Evolutionary conservation across 2,888 invertebrate species (phyloP).

Genomic region (Girardia tigrina): DNA sequence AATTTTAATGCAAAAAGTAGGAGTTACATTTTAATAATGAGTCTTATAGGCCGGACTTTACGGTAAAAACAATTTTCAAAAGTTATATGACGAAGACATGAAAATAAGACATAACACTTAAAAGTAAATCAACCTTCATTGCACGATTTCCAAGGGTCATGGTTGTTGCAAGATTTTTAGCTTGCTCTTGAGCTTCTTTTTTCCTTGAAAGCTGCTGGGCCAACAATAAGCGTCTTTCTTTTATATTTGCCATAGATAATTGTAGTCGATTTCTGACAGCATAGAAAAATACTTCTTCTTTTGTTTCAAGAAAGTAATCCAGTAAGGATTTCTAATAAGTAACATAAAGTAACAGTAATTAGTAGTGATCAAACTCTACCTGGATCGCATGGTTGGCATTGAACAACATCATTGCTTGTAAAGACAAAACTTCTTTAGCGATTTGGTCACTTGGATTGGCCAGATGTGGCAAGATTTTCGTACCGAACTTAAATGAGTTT

Average conservation of each 20-base stretch:
- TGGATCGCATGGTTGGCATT: slow-evolving; percentile 41
- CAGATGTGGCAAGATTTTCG: slow-evolving; percentile 41
- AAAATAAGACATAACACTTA: background rate
- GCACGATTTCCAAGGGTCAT: slow-evolving; percentile 46
- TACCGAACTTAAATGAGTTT: slow-evolving; percentile 35
- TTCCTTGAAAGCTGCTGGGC: slow-evolving; percentile 46
- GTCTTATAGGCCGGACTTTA: too few species aligned
- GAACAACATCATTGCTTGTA: slow-evolving; percentile 41
- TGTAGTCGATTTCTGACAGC: slow-evolving; percentile 48
- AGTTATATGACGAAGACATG: too few species aligned
- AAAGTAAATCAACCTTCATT: slow-evolving; percentile 42
- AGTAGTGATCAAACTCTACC: slow-evolving; percentile 37
- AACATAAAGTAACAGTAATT: background rate
- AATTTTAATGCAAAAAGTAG: too few species aligned
- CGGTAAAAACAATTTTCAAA: too few species aligned
- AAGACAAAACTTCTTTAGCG: slow-evolving; percentile 41
- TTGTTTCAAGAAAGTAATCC: slow-evolving; percentile 47
- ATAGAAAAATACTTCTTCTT: slow-evolving; percentile 50
- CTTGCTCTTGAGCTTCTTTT: slow-evolving; percentile 44
- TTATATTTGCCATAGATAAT: slow-evolving; percentile 48
- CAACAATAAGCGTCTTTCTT: slow-evolving; percentile 48
- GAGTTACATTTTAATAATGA: too few species aligned
- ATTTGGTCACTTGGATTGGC: slow-evolving; percentile 39
- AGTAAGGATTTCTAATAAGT: slow-evolving; percentile 39
- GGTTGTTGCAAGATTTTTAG: slow-evolving; percentile 43